Percentiles rank a stretch among this genome's conserved stretches.
Evolutionary conservation across 2,113 vertebrate species (phyloP).

Genomic region (Syrrhaptes paradoxus): DNA sequence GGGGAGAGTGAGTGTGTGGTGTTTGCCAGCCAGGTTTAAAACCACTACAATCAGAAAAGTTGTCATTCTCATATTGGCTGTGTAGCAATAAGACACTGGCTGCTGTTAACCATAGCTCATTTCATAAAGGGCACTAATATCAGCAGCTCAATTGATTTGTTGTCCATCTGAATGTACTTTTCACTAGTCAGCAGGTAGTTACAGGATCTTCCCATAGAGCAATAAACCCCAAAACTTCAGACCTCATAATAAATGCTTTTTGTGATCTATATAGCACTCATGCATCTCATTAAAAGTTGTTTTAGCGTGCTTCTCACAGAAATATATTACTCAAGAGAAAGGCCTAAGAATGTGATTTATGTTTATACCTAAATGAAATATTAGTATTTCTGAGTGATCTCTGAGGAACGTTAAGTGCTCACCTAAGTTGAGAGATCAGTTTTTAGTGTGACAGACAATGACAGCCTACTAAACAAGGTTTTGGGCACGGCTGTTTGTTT

Average conservation of each 20-base stretch:
- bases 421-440: neutral
- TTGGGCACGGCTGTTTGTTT: neutral
- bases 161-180: neutral
- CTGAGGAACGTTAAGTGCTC: neutral
- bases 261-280: neutral
- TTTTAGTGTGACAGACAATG: neutral
- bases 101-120: neutral
- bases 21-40: too few relatives aligned
- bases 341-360: neutral
- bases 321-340: neutral
- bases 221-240: neutral
- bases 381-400: neutral
- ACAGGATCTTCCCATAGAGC: neutral
- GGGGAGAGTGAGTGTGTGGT: too few relatives aligned
- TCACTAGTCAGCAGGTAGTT: neutral
- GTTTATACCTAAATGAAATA: neutral
- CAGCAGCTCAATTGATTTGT: neutral
- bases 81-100: neutral
- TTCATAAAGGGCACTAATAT: neutral
- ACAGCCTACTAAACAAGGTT: neutral
- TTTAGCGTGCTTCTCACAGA: neutral
- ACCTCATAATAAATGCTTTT: neutral
- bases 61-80: neutral
- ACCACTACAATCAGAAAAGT: neutral
- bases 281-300: neutral